phyloP scores from a whole-genome alignment of 2,888 invertebrate genomes.

The Sceliomorpha sp. region DNA sequence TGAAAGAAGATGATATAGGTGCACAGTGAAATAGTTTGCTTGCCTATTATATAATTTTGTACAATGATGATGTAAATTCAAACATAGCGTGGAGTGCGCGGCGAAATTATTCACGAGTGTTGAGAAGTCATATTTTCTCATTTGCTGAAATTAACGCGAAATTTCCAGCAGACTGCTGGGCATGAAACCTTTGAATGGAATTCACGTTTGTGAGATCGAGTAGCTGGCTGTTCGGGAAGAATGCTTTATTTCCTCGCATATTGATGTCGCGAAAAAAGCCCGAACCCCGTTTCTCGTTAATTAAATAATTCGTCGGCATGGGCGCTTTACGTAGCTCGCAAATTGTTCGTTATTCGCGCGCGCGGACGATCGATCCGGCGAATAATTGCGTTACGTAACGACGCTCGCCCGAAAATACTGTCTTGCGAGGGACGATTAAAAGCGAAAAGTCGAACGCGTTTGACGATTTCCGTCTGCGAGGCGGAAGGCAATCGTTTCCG shows the following conservation, averaged over 20 bases:
- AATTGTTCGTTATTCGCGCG: too few species aligned
- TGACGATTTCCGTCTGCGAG: too few species aligned
- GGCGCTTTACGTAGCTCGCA: too few species aligned
- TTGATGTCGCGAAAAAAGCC: not conserved
- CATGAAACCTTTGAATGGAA: not conserved
- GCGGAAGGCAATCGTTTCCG: too few species aligned
- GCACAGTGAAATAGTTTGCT: conserved; percentile 14
- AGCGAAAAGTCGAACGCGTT: too few species aligned
- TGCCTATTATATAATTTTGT: conserved; percentile 20
- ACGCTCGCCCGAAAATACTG: too few species aligned
- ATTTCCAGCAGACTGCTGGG: conserved; percentile 13
- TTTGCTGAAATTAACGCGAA: conserved; percentile 27
- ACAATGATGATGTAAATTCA: conserved; percentile 26
- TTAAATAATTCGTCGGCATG: not conserved
- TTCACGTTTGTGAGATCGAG: conserved; percentile 13
- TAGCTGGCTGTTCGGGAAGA: conserved; percentile 10
- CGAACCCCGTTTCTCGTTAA: not conserved
- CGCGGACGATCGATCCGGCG: too few species aligned
- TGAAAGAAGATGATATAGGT: too few species aligned
- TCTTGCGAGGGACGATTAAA: too few species aligned
- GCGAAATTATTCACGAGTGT: conserved; percentile 28
- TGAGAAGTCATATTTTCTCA: conserved; percentile 34
- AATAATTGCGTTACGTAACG: too few species aligned
- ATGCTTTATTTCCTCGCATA: conserved; percentile 3
- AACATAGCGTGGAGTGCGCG: conserved; percentile 8